Base-by-base conservation (phyloP, 2,797 vertebrate species). In the Loriculus beryllinus region DNA sequence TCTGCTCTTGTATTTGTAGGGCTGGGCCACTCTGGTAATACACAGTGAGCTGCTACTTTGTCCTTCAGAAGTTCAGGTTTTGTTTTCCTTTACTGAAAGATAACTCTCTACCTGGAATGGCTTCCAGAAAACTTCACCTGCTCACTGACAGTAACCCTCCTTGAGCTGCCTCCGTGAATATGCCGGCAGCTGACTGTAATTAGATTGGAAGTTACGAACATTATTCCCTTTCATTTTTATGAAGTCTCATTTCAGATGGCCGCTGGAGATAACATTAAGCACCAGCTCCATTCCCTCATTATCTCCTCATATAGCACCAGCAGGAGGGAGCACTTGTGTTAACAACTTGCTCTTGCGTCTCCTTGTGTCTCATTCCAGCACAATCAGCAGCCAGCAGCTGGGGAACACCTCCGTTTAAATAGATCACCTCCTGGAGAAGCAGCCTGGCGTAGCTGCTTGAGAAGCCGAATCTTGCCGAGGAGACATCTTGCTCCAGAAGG, bases 321-420 rank as follows among this genome's bases (percentile, higher is more conserved):
- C 87, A 59, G 89, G 65, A 80, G 49, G 81, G 62, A 83, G 57
- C 49, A 4, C 52, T 71, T 12, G 13, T 2, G 13, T 20, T 59
- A 42, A 57, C 64, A 70, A 31, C 84, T 26, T 6, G 75, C 74
- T 72, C 74, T 33, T 3, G 2, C 4, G 4, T 51, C 67, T 52
- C 47, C 76, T 12, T 4, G 1, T 19, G 77, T 23, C 78, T 35
- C 6, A 39, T 47, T 47, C 17, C 9, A 5, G 20, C 10, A 18
- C 93, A 94, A 96, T 96, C 95, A 79, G 92, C 77, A 52, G 78
- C 57, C 12, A 10, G 77, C 95, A 96, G 91, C 76, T 31, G 88
- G 93, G 82, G 19, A 77, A 51, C 86, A 33, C 87, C 78, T 45
- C 87, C 2, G 1, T 20, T 43, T 2, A 12, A 60, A 80, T 33